Evolutionary conservation across 2,113 vertebrate genomes (phyloP), one percentile per base, ranked within the genome.

Genomic region (Balaenoptera acutorostrata): DNA sequence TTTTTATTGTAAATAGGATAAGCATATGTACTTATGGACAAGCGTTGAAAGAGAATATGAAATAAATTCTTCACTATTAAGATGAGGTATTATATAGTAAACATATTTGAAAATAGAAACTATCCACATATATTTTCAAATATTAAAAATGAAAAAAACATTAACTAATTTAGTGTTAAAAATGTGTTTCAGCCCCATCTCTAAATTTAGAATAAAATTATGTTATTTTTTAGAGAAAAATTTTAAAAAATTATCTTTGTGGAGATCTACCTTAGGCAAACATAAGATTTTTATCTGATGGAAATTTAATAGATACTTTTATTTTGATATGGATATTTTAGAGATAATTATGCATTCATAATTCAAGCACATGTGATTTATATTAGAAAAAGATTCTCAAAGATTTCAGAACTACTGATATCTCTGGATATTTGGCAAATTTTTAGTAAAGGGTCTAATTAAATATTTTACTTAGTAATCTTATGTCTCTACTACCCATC

Each of bases 221-320:
- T 61, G 18, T 86, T 80, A 41, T 8, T 68, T 97, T 96, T 92
- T 44, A 59, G 39, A 93, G 14, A 77, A 82, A 92, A 95, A 88
- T 46, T 29, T 75, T 7, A 2, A 44, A 57, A 36, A 55, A 55
- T 21, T 78, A 55, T 78, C 18, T 55, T 33, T 78, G 33, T 55
- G 20, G 31, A 78, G 46, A 78, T 78, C 49, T 66, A 66, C 6
- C 63, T 63, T 69, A 74, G 12, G 36, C 17, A 94, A 78, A 59
- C 29, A 63, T 41, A 82, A 61, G 8, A 57, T 75, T 87, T 91
- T 84, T 84, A 63, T 74, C 11, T 74, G n/a, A 31, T 72, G 15
- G 36, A 93, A 95, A 78, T 95, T n/a, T 72, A 69, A 29, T 80
- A 75, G 11, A 46, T 80, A 46, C 3, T 75, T 97, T 84, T 80